Base-by-base conservation (phyloP, 2,797 vertebrate genomes). In the Choloepus didactylus region DNA sequence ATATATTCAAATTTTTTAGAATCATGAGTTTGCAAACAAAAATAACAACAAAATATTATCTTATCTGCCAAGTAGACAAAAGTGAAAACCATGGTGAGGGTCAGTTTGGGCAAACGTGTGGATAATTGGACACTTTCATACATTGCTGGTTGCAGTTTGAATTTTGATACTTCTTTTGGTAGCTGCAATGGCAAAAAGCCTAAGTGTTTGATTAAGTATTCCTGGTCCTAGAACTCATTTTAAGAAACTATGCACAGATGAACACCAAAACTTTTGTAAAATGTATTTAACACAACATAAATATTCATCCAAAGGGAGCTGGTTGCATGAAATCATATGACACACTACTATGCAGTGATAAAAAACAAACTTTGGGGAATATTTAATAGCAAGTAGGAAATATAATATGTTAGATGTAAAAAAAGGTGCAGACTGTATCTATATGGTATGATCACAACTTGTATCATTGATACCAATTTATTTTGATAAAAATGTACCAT, bases 201-300 rank as follows among this genome's bases (percentile, higher is more conserved):
- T 35, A 44, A 64, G 41, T 81, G 35, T 88, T 77, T 64, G 9
- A 66, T 46, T 90, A 80, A 64, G 31, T 72, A 31, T 80, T 56
- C 54, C 35, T 54, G 14, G 87, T 67, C 19, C 46, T 75, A 75
- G 19, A 41, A 82, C 5, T 76, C 21, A 35, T 69, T 77, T 86
- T 81, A 62, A 75, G 54, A 81, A 91, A 75, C 67, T 49, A 73
- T 64, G 56, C 67, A 91, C 23, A 46, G 64, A 86, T 31, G n/a
- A 80, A 75, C 8, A 51, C 51, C 29, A 76, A 51, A 38, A 44
- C 75, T 76, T 82, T 95, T 87, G 19, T 66, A 60, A 95, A 87
- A 69, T 87, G 27, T 81, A 10, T 82, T 75, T 18, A 60, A 8
- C 38, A 51, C 73, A 41, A 91, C 91, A 67, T 73, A 35, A 67